Conservation (phyloP, 2,113 vertebrate species). For the Panurus biarmicus region DNA sequence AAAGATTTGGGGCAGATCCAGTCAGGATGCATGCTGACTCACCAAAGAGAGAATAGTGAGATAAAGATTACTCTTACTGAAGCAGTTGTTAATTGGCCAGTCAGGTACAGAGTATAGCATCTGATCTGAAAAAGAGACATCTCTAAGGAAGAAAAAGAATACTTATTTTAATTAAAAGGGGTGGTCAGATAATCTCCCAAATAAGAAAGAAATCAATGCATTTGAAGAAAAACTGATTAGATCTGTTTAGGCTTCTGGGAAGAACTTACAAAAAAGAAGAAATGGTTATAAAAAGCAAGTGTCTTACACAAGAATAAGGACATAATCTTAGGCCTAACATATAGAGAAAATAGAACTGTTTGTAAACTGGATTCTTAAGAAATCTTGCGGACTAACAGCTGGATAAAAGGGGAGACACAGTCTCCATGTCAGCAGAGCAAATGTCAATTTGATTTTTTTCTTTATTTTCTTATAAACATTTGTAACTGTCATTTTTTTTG, state of each 20-base stretch:
- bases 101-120: constrained; percentile 3
- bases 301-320: not conserved
- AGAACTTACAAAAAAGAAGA: not conserved
- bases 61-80: not conserved
- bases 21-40: not conserved
- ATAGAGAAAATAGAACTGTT: not conserved
- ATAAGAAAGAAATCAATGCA: constrained; percentile 19
- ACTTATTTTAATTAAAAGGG: constrained; percentile 28
- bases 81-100: constrained; percentile 17
- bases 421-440: not conserved
- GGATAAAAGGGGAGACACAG: not conserved
- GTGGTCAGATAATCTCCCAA: not conserved
- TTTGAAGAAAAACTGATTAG: constrained; percentile 26
- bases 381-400: not conserved
- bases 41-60: not conserved
- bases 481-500: not conserved
- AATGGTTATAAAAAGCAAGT: not conserved
- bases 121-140: not conserved
- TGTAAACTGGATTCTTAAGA: not conserved
- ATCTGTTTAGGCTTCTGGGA: not conserved
- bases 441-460: not conserved
- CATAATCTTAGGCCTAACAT: not conserved
- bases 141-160: not conserved
- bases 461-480: not conserved
- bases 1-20: not conserved